Conservation (phyloP, 2,113 vertebrate genomes). For the Cercopithecus mona region DNA sequence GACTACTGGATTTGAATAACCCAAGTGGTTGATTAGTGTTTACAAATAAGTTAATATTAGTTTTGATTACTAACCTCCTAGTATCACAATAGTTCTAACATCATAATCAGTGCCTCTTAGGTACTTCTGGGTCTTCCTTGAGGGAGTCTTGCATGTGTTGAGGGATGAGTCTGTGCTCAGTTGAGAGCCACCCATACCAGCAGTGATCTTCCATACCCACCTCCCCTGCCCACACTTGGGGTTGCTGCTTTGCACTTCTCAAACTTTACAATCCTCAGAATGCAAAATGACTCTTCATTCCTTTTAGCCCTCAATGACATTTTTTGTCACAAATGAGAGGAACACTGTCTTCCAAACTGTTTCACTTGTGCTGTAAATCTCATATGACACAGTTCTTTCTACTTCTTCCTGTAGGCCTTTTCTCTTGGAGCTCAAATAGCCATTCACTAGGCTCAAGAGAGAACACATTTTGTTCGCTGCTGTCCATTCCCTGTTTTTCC, state of each 20-base stretch:
- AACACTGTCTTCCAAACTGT: neutral
- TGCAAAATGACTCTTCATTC: neutral
- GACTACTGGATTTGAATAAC: neutral
- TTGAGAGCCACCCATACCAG: neutral
- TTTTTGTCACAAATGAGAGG: neutral
- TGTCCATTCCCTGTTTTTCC: neutral
- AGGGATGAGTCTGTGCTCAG: neutral
- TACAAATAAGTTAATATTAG: neutral
- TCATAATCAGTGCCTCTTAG: neutral
- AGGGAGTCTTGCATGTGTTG: neutral
- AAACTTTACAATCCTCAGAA: neutral
- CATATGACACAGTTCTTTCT: neutral
- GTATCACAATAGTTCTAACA: neutral
- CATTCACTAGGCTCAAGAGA: neutral
- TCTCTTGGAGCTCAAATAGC: neutral
- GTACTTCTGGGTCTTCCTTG: neutral
- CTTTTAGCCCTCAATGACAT: neutral
- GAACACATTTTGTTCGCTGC: neutral
- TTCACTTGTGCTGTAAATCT: neutral
- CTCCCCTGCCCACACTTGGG: neutral
- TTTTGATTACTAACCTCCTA: neutral
- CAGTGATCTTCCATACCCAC: neutral
- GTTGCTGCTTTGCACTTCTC: neutral
- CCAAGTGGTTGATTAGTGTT: neutral
- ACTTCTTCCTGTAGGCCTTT: neutral